These are phyloP conservation scores for Illadopsis cleaveri DNA, from an alignment of 2,113 vertebrate species.

Conservation along the genomic window DNA sequence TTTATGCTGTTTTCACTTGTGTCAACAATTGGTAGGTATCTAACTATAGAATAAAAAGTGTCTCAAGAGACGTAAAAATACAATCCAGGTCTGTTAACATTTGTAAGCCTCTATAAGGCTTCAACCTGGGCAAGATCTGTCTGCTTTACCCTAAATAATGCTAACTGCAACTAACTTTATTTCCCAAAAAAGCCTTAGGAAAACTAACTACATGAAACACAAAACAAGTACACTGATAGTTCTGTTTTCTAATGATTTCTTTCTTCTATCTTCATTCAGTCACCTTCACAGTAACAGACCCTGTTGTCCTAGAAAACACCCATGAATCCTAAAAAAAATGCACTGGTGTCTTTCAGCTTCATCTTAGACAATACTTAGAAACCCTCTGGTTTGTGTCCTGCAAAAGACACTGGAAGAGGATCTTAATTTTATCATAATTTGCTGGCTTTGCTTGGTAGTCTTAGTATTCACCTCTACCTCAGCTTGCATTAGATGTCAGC, in stretches of 20 bases:
- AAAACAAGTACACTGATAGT: not conserved
- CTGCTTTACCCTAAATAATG: not conserved
- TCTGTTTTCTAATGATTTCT: not conserved
- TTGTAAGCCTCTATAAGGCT: conserved; percentile 3
- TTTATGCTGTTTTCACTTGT: conserved; percentile 32
- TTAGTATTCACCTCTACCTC: not conserved
- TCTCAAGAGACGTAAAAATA: conserved; percentile 33
- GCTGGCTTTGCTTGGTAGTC: not conserved
- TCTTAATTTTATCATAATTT: not conserved
- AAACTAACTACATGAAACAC: not conserved
- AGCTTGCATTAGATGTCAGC: not conserved
- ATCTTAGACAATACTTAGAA: not conserved
- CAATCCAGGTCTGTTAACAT: conserved; percentile 14
- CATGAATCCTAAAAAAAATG: not conserved
- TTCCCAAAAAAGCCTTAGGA: not conserved
- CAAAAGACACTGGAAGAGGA: not conserved
- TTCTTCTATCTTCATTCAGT: not conserved
- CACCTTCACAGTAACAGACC: not conserved
- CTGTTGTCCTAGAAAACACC: not conserved
- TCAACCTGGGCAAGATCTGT: not conserved
- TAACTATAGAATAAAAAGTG: conserved; percentile 23
- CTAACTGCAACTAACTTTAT: not conserved
- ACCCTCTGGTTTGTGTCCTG: not conserved
- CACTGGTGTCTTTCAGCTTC: not conserved
- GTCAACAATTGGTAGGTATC: conserved; percentile 40